Evolutionary conservation across 2,888 invertebrate genomes (phyloP).

Genomic region (Glaucopsyche alexis): DNA sequence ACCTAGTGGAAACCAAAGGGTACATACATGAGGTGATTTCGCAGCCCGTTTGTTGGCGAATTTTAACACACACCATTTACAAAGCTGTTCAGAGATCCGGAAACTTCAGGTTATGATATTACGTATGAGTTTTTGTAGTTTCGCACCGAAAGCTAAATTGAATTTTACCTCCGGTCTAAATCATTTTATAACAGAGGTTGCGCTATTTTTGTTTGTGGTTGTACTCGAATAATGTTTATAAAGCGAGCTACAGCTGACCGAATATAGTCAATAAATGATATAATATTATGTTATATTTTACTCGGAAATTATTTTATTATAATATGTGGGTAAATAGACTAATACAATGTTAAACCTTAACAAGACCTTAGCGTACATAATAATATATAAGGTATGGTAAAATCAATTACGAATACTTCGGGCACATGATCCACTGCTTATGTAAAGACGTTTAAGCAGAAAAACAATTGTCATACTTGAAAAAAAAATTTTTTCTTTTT

Average conservation of each 20-base stretch:
- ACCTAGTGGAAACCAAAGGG: constrained; percentile 34
- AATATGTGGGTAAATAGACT: not conserved
- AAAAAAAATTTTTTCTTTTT: too few relatives aligned
- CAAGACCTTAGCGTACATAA: too few relatives aligned
- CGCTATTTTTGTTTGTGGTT: constrained; percentile 14
- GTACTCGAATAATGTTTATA: not conserved
- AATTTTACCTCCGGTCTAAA: constrained; percentile 22
- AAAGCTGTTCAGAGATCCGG: constrained; percentile 18
- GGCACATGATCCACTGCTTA: too few relatives aligned
- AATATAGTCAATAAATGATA: not conserved
- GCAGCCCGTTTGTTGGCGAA: constrained; percentile 24
- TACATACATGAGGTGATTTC: constrained; percentile 33
- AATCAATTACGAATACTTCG: too few relatives aligned
- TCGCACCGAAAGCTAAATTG: constrained; percentile 20
- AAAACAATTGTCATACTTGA: too few relatives aligned
- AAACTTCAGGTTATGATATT: constrained; percentile 28
- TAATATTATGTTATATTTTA: not conserved
- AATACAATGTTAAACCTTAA: too few relatives aligned
- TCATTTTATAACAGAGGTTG: not conserved
- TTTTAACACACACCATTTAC: constrained; percentile 17
- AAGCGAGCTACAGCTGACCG: not conserved
- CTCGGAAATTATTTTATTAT: not conserved
- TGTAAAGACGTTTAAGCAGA: too few relatives aligned
- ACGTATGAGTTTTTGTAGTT: constrained; percentile 28
- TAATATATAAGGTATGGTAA: too few relatives aligned